Percentiles rank a stretch among this genome's conserved stretches.
These are phyloP conservation scores for Onchidella celtica DNA, from an alignment of 2,888 invertebrate species.

Conservation along the genomic window DNA sequence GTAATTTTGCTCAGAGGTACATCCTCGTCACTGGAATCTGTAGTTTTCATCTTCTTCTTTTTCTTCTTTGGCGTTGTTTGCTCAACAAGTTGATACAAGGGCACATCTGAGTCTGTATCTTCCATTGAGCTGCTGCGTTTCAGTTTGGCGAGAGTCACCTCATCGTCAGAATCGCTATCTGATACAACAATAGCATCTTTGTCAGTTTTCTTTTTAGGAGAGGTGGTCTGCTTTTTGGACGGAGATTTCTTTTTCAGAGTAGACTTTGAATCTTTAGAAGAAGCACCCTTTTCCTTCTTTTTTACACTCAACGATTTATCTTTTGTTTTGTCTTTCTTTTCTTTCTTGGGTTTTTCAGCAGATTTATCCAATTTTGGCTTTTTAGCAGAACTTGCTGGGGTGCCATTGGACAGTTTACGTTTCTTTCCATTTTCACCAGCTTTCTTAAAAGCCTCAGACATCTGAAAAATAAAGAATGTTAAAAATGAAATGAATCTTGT, in stretches of 20 bases:
- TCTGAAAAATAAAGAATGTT: constrained; percentile 57
- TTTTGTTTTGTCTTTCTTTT: constrained; percentile 34
- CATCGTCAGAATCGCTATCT: constrained; percentile 55
- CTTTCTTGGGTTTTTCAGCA: constrained; percentile 57
- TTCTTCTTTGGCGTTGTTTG: constrained; percentile 62
- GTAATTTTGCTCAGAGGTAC: constrained; percentile 52
- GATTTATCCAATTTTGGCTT: constrained; percentile 62
- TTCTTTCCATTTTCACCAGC: constrained; percentile 63
- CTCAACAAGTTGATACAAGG: constrained; percentile 62
- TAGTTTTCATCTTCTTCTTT: constrained; percentile 8
- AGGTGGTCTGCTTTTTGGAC: constrained; percentile 40
- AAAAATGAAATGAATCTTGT: neutral
- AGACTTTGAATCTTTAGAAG: constrained; percentile 25
- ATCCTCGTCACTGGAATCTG: constrained; percentile 46
- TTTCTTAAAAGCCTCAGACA: constrained; percentile 65
- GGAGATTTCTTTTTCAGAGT: constrained; percentile 46
- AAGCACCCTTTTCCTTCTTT: neutral
- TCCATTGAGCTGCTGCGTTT: constrained; percentile 50
- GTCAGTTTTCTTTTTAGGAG: constrained; percentile 50
- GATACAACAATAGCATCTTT: constrained; percentile 44
- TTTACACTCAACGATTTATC: neutral
- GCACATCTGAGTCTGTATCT: constrained; percentile 58
- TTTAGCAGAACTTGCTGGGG: constrained; percentile 52
- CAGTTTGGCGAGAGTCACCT: constrained; percentile 57
- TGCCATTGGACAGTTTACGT: constrained; percentile 54